Base-by-base conservation (phyloP, 2,113 vertebrate genomes). In the Hyperoodon ampullatus region DNA sequence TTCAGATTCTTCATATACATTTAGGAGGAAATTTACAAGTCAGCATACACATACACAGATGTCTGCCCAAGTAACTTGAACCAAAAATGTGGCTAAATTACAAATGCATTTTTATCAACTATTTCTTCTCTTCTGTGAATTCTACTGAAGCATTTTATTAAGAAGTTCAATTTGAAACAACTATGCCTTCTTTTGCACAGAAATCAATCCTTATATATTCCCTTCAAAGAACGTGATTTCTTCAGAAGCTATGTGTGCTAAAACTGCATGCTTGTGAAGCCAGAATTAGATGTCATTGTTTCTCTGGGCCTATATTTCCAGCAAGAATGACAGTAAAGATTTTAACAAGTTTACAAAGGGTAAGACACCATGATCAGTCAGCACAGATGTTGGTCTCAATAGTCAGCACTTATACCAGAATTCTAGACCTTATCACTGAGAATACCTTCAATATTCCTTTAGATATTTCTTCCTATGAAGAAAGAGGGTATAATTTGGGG, bases 51-150 rank as follows among this genome's bases (percentile, higher is more conserved):
- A 88, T 19, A 75, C 9, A 88, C 14, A 74, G 50, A 87, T 71
- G 21, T 18, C 58, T 42, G 21, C 28, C 72, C 58, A 74, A 75
- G 58, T 83, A 47, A 92, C 82, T 35, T 92, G 65, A 95, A 65
- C 5, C 19, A 65, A 77, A 94, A 80, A 4, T 83, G n/a, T 87
- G 71, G 44, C 39, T 94, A 88, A 96, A n/a, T 90, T 72, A 70
- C 47, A 78, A 93, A 82, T 50, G 15, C 11, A 65, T 88, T 96
- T 94, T 88, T 84, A 88, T 24, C 35, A 80, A 42, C 12, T 80
- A n/a, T 87, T 95, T 77, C 30, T 88, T 90, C 33, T 50, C n/a
- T 80, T 94, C 26, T 74, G 61, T 55, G 12, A 87, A n/a, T 84
- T 30, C 50, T 33, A 60, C 11, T 68, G n/a, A 92, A 61, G 18